Conservation (phyloP, 2,113 vertebrate genomes). For the Rostratula benghalensis region DNA sequence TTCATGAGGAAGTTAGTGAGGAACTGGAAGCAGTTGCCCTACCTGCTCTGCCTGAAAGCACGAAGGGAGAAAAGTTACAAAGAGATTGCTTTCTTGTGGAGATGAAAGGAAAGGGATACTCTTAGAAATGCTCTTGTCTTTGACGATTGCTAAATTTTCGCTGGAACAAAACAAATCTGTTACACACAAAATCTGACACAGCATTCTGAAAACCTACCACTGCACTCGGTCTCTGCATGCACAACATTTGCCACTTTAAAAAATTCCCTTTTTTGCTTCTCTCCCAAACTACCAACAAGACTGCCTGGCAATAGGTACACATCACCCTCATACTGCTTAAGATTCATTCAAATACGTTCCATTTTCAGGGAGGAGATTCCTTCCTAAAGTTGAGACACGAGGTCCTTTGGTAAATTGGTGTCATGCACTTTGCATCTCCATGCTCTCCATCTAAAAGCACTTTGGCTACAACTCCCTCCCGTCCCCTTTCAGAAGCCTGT, state of each 20-base stretch:
- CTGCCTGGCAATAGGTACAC: background rate
- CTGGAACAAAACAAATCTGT: background rate
- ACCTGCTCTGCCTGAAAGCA: background rate
- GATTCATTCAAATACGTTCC: background rate
- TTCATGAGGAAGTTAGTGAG: background rate
- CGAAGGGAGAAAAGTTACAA: background rate
- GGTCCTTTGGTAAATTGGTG: background rate
- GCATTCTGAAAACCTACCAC: background rate
- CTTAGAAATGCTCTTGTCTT: background rate
- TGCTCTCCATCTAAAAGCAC: background rate
- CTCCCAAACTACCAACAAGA: background rate
- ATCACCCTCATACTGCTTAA: background rate
- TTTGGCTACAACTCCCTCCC: background rate
- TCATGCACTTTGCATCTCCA: background rate
- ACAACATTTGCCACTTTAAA: background rate
- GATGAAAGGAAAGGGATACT: background rate
- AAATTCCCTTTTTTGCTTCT: background rate
- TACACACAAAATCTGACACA: background rate
- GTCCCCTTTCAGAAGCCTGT: background rate
- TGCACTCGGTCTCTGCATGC: background rate
- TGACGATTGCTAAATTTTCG: background rate
- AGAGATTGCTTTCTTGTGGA: background rate
- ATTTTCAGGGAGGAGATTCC: background rate
- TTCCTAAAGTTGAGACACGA: background rate
- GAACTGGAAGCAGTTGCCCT: background rate